Evolutionary conservation across 2,888 invertebrate species (phyloP), one percentile per base, ranked within the genome.

Genomic region (Carterocephalus palaemon): DNA sequence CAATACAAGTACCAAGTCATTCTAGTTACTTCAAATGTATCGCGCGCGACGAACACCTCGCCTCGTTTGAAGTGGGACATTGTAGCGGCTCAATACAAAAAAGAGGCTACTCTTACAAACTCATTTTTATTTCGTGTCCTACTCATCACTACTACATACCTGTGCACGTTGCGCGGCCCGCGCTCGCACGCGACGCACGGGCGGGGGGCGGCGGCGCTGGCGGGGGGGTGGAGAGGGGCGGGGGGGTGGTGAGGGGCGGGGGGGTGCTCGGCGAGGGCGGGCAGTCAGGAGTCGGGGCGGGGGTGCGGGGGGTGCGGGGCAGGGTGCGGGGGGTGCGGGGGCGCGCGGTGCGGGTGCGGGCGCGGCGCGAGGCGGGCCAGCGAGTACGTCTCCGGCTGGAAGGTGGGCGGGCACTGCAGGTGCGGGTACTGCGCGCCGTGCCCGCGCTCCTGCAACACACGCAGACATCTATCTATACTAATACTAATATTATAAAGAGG

Each of bases 361-460:
- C 42, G 54, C 31, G 59, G 56, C 51, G 45, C 63, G 71, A 75
- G 59, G 72, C 78, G 38, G 81, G 89, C 89, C 46, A 95, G 88
- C 37, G 93, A 92, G 79, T 95, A 95, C 0, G 92, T 93, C 79
- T 94, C 95, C 0, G 95, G 90, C 74, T 94, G 93, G 81, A 95
- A 95, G 20, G 94, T 92, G 33, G 95, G 95, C 32, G 95, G 95
- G 73, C 94, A 95, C 77, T 93, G 92, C 77, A 95, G 88, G 64
- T 93, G 93, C 43, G 94, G 93, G 81, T 94, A 95, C 61, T 76
- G 81, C 47, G 17, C 17, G 13, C 55, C 34, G 51, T 46, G 46
- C 51, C 29, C 32, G 43, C 33, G 48, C 31, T 49, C 50, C 39
- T 49, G 39, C 1, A 17, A 32, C 29, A 24, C 20, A 32, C 6